Evolutionary conservation across 2,113 vertebrate genomes (phyloP).

Genomic region (Dasyornis broadbenti): DNA sequence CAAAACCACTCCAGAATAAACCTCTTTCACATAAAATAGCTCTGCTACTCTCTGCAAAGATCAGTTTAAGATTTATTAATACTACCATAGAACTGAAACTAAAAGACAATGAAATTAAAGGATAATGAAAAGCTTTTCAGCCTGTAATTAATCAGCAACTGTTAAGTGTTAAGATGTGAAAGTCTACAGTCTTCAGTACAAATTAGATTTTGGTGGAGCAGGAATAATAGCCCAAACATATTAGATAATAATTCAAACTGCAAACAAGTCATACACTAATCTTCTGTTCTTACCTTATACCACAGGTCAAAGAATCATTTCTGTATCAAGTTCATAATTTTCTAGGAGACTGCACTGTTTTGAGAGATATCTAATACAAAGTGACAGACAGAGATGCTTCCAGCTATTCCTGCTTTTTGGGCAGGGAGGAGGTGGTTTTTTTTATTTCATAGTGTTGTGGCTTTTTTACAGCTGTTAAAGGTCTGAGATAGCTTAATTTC

Average conservation of each 20-base stretch:
- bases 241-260: neutral
- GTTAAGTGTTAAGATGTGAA: neutral
- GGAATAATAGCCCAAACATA: neutral
- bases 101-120: neutral
- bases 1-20: neutral
- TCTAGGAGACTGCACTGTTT: neutral
- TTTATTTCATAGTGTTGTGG: neutral
- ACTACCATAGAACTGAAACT: neutral
- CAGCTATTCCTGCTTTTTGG: neutral
- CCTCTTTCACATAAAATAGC: neutral
- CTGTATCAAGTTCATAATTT: neutral
- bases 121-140: slow-evolving; percentile 13
- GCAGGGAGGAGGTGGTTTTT: accelerated
- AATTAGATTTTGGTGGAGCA: neutral
- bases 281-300: neutral
- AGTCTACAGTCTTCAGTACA: neutral
- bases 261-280: neutral
- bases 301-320: neutral
- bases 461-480: neutral
- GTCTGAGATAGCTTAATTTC: neutral
- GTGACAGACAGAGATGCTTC: neutral
- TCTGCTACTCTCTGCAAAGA: neutral
- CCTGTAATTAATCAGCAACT: neutral
- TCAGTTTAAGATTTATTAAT: neutral
- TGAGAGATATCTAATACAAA: neutral